Base-by-base conservation (phyloP, 2,888 invertebrate species). In the Brachypalpus laphriformis region DNA sequence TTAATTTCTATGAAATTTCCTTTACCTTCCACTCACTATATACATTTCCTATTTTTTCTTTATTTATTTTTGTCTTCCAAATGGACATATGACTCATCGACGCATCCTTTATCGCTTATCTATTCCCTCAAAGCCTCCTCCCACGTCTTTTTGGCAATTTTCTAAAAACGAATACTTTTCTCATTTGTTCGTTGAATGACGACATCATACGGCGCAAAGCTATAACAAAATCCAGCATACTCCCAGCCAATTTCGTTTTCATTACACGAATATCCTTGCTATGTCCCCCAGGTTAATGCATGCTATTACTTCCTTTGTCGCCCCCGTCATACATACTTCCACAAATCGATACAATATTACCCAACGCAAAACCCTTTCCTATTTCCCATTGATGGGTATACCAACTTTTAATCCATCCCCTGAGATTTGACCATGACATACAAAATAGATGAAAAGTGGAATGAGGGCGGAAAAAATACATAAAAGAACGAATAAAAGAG, bases 361-460 rank as follows among this genome's bases (percentile, higher is more conserved):
- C 34, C 34, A 34, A 34, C 34, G 34, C 31, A 31, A 14, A 31
- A 31, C 54, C 54, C 54, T 28, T 54, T 54, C 28, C 54, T 20
- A 28, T 11, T 31, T 14, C 54, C 6, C 28, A 14, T 16, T 14
- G 28, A 34, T 34, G 34, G 9, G 34, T 8, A 34, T 34, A 9
- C 34, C 54, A 31, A 31, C 54, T 31, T 31, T 28, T 54, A 54
- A 54, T 54, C 54, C 16, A 4, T 31, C 54, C 54, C 54, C 31
- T 9, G 54, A 16, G 54, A 7, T 20, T 18, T 49, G 20, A 49
- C 49, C 22, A 22, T 11, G 49, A 22, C 49, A 54, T 28, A 31
- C 54, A 54, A 28, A 54, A 31, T 31, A 22, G 16, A 31, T 28
- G 54, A 54, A 31, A 54, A 54, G 54, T 34, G 34, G 34, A 34